Percentiles rank a stretch among this genome's conserved stretches.
phyloP scores from a whole-genome alignment of 2,888 invertebrate species.

The Acleris sparsana region DNA sequence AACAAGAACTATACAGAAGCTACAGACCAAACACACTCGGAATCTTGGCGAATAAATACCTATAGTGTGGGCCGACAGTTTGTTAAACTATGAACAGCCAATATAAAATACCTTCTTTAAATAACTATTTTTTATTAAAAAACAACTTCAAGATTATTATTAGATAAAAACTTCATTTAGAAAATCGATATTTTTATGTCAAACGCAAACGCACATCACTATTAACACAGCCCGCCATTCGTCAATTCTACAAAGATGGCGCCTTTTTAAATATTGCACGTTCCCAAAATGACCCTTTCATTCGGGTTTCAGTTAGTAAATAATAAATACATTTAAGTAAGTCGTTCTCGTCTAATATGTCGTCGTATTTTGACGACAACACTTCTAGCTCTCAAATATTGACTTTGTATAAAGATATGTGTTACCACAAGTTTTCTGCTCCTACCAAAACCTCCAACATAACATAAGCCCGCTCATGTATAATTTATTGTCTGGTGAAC shows the following conservation, averaged over 20 bases:
- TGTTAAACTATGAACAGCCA: too few species aligned
- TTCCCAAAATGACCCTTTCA: too few species aligned
- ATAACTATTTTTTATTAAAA: background rate
- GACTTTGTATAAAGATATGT: background rate
- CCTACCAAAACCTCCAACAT: too few species aligned
- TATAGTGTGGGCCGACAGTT: too few species aligned
- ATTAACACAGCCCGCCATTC: background rate
- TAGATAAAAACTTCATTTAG: background rate
- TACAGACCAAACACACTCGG: too few species aligned
- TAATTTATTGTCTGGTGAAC: too few species aligned
- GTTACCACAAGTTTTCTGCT: too few species aligned
- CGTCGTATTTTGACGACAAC: slow-evolving; percentile 24
- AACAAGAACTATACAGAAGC: too few species aligned
- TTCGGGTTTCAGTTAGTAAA: too few species aligned
- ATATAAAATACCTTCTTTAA: background rate
- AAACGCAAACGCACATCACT: slow-evolving; percentile 12
- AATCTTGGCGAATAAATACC: too few species aligned
- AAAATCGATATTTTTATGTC: slow-evolving; percentile 15
- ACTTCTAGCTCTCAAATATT: slow-evolving; percentile 18
- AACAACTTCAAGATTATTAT: background rate
- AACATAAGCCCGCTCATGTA: too few species aligned
- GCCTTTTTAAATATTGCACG: too few species aligned
- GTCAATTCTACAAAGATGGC: background rate
- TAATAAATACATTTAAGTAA: background rate
- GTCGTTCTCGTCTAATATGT: background rate